A percentile compares a stretch with the other conserved stretches of the same genome.
These are phyloP conservation scores for Lonchura striata DNA, from an alignment of 2,113 vertebrate genomes.

Conservation along the genomic window DNA sequence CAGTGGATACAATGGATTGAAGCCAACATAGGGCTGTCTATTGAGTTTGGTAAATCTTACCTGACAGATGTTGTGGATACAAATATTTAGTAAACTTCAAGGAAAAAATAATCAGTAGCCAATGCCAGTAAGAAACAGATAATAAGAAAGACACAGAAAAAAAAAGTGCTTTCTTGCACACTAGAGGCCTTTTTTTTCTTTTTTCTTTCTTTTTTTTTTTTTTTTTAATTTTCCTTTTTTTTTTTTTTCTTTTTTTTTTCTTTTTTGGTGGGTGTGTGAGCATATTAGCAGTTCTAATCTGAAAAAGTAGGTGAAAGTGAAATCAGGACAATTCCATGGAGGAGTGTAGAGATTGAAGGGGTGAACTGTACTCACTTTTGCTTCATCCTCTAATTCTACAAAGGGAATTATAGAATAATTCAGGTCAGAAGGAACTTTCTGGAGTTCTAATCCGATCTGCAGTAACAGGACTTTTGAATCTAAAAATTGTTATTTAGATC, in stretches of 20 bases:
- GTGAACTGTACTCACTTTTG: background rate
- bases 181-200: background rate
- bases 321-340: background rate
- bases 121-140: background rate
- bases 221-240: background rate
- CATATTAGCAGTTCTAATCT: background rate
- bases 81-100: background rate
- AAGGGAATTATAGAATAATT: background rate
- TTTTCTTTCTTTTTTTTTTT: background rate
- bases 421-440: background rate
- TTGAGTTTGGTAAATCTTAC: background rate
- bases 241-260: background rate
- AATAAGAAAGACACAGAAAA: background rate
- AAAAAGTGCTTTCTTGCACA: background rate
- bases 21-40: background rate
- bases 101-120: background rate
- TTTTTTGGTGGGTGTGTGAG: background rate
- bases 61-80: background rate
- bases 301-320: background rate
- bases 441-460: background rate
- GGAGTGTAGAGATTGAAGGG: background rate
- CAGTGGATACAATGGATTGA: background rate
- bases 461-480: background rate
- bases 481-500: background rate
- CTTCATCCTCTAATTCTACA: background rate